Percentiles rank a stretch among this genome's conserved stretches.
These are phyloP conservation scores for Collichthys lucidus DNA, from an alignment of 2,113 vertebrate species.

Conservation along the genomic window DNA sequence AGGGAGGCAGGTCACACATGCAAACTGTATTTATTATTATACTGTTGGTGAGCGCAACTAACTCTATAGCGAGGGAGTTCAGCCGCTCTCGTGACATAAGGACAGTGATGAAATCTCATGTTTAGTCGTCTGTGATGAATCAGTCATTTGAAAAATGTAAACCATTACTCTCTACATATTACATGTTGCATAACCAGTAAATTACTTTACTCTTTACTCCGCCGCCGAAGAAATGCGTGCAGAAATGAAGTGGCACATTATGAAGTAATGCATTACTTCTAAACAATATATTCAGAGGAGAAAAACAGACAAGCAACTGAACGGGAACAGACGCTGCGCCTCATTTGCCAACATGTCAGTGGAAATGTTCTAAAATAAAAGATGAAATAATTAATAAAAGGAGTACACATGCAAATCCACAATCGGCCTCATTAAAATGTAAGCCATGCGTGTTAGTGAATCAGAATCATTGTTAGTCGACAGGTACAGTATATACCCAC, in stretches of 20 bases:
- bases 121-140: background rate
- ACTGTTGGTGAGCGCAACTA: constrained; percentile 1
- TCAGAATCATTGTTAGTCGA: no score
- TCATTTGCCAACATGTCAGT: no score
- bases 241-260: no score
- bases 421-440: no score
- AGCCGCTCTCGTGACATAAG: background rate
- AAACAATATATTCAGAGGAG: no score
- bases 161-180: background rate
- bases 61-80: background rate
- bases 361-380: no score
- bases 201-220: background rate
- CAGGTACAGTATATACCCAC: no score
- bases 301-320: background rate
- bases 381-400: no score
- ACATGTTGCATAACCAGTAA: background rate
- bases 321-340: background rate
- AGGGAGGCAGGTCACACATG: background rate
- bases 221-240: background rate
- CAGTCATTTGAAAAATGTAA: background rate
- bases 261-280: no score
- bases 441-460: no score
- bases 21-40: background rate
- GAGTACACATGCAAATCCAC: no score
- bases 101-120: background rate